phyloP scores from a whole-genome alignment of 2,797 vertebrate genomes.

The Bovichtus diacanthus region DNA sequence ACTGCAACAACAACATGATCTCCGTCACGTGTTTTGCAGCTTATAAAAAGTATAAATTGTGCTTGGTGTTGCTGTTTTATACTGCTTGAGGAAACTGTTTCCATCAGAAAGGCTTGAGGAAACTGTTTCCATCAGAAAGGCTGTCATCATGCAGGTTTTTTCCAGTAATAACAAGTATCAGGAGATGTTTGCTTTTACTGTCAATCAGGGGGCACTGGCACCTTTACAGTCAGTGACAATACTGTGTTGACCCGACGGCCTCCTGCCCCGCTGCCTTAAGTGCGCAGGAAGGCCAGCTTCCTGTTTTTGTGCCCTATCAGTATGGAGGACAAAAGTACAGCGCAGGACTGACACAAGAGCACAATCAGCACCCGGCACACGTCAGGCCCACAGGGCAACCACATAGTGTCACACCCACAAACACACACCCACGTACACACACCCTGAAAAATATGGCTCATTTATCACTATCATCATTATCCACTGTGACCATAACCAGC shows the following conservation, averaged over 20 bases:
- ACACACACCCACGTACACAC: conserved; percentile 6
- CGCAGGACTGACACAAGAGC: conserved; percentile 53
- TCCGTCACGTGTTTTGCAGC: conserved; percentile 31
- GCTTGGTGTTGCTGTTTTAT: conserved; percentile 5
- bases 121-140: too few relatives aligned
- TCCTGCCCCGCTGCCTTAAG: conserved; percentile 61
- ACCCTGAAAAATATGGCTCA: conserved; percentile 12
- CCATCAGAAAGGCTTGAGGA: not conserved
- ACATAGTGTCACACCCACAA: conserved; percentile 7
- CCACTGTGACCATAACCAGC: conserved; percentile 1
- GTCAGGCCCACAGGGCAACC: conserved; percentile 5
- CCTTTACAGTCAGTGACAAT: conserved; percentile 36
- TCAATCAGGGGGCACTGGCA: conserved; percentile 18
- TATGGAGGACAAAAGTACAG: conserved; percentile 67
- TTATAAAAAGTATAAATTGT: conserved; percentile 17
- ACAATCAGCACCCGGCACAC: conserved; percentile 41
- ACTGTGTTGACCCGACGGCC: conserved; percentile 49
- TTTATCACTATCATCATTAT: conserved; percentile 43
- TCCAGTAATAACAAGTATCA: conserved; percentile 39
- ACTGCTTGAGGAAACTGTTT: conserved; percentile 6
- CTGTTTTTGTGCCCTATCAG: conserved; percentile 83
- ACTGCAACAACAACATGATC: conserved; percentile 11
- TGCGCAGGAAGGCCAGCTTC: conserved; percentile 82
- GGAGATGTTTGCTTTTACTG: conserved; percentile 26
- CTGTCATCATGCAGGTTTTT: conserved; percentile 13